Evolutionary conservation across 2,888 invertebrate species (phyloP).

Genomic region (Eristalis intricaria): DNA sequence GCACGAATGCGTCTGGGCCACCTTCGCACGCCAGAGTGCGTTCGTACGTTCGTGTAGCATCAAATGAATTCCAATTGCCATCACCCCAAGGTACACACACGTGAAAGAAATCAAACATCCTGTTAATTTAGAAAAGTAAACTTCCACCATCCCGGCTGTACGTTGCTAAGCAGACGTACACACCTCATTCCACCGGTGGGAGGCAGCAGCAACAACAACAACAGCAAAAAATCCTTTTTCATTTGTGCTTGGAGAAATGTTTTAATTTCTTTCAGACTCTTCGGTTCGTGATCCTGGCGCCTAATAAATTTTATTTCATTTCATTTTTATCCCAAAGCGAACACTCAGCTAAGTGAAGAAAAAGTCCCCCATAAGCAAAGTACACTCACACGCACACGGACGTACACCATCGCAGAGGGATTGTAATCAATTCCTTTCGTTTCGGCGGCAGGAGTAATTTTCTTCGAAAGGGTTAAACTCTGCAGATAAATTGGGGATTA

Average conservation of each 20-base stretch:
- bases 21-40: background rate
- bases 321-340: conserved; percentile 71
- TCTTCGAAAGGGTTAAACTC: conserved; percentile 60
- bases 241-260: conserved; percentile 70
- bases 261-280: conserved; percentile 72
- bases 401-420: background rate
- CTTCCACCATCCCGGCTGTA: conserved; percentile 30
- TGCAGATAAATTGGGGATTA: conserved; percentile 66
- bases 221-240: conserved; percentile 55
- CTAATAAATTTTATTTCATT: conserved; percentile 69
- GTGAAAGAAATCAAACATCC: conserved; percentile 72
- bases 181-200: background rate
- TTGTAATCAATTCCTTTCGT: conserved; percentile 68
- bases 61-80: background rate
- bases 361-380: conserved; percentile 33
- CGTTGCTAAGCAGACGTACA: conserved; percentile 53
- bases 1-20: conserved; percentile 30
- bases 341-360: conserved; percentile 50
- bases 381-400: conserved; percentile 35
- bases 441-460: conserved; percentile 47
- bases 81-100: conserved; percentile 46
- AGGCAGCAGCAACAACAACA: background rate
- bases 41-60: background rate
- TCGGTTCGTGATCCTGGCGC: conserved; percentile 72
- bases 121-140: conserved; percentile 72